Percentiles rank a stretch among this genome's conserved stretches.
These are phyloP conservation scores for Crematogaster levior DNA, from an alignment of 2,888 invertebrate species.

Conservation along the genomic window DNA sequence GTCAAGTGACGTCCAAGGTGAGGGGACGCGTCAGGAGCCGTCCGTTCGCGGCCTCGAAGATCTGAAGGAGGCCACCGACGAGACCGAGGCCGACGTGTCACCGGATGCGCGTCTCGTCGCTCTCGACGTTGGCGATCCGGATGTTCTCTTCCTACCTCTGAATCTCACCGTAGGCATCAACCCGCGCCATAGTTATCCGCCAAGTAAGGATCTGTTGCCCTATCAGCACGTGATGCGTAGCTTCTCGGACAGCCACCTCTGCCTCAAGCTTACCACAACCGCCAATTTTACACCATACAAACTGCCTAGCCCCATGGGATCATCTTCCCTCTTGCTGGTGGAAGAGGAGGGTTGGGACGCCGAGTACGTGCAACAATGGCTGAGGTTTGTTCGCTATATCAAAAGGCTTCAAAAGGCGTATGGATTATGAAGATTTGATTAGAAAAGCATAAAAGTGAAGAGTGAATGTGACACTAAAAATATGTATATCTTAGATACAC, in stretches of 20 bases:
- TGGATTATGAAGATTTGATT: neutral
- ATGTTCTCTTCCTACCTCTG: constrained; percentile 90
- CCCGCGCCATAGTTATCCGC: constrained; percentile 91
- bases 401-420: neutral
- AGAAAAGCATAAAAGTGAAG: neutral
- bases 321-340: constrained; percentile 81
- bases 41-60: constrained; percentile 89
- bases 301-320: constrained; percentile 78
- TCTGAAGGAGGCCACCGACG: constrained; percentile 91
- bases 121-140: constrained; percentile 88
- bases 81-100: constrained; percentile 88
- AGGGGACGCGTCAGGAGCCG: constrained; percentile 88
- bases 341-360: constrained; percentile 88
- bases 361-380: constrained; percentile 92
- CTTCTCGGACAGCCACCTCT: constrained; percentile 91
- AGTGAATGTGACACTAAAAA: neutral
- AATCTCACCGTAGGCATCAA: constrained; percentile 88
- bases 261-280: constrained; percentile 89
- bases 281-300: constrained; percentile 80
- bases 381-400: constrained; percentile 82
- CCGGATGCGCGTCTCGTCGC: constrained; percentile 87
- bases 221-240: constrained; percentile 92
- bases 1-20: constrained; percentile 93
- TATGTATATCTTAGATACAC: no score
- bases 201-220: constrained; percentile 89